Base-by-base conservation (phyloP, 1,140 invertebrate genomes). In the Idris sp. region DNA sequence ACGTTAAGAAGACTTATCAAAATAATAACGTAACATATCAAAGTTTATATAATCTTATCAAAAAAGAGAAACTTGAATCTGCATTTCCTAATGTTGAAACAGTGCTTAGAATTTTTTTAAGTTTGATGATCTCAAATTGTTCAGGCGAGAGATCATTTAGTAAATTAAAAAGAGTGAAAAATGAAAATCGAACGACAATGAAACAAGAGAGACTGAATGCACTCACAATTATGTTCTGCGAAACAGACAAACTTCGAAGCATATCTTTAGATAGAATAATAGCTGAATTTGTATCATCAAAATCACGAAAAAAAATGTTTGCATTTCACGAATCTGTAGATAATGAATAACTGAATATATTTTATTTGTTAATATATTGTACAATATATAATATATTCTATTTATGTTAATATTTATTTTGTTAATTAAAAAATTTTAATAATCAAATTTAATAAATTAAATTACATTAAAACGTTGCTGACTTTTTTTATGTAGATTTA, bases 11-110 rank as follows among this genome's bases (percentile, higher is more conserved):
- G 3, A 22, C 19, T 22, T 30, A 11, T 1, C 26, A 9, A 10
- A 11, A n/a, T 1, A 46, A 30, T 2, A 30, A 46, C 3, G 26
- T 26, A 43, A 46, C 14, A 1, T 26, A 46, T 10, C 1, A 16
- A 16, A 9, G 18, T 16, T 18, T 46, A 4, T 46, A 31, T 26
- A 1, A 46, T 16, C 11, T 46, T 31, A 30, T 46, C 14, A n/a
- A n/a, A 4, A 8, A 6, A 16, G 43, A 46, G 0, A 31, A 31
- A n/a, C 13, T 46, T 6, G 4, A 9, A 7, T 46, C 28, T 16
- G 10, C 26, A 4, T 46, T 46, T 31, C 43, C 43, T n/a, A 46
- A 46, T 11, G 11, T 18, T 0, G 43, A 46, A 16, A 31, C 13
- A 16, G 4, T 18, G 5, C 13, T 46, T n/a, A 5, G 43, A 15